Evolutionary conservation across 2,888 invertebrate species (phyloP).

Genomic region (Abscondita cerata): DNA sequence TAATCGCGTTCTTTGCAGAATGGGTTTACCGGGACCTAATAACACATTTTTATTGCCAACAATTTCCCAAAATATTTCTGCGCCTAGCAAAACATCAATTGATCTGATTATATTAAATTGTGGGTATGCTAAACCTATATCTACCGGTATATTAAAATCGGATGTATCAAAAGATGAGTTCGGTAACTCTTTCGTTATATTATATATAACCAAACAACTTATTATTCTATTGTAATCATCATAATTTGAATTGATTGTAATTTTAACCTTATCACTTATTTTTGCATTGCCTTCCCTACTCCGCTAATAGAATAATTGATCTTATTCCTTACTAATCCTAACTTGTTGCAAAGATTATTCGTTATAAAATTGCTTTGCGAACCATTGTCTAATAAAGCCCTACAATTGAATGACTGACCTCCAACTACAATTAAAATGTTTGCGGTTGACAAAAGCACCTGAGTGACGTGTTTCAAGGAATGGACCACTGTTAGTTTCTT

Average conservation of each 20-base stretch:
- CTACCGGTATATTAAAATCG: background rate
- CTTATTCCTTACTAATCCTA: background rate
- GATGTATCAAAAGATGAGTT: background rate
- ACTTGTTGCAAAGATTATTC: background rate
- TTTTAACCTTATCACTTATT: too few species aligned
- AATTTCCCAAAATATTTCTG: slow-evolving; percentile 19
- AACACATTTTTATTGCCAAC: slow-evolving; percentile 10
- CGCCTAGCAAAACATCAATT: slow-evolving; percentile 5
- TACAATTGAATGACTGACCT: background rate
- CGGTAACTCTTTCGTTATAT: background rate
- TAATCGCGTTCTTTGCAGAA: slow-evolving; percentile 33
- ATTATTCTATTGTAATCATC: background rate
- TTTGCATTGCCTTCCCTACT: background rate
- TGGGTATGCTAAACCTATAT: background rate
- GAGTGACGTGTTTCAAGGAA: too few species aligned
- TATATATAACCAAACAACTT: background rate
- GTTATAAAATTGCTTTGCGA: background rate
- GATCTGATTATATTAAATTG: background rate
- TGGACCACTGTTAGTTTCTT: too few species aligned
- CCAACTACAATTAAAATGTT: too few species aligned
- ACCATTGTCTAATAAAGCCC: background rate
- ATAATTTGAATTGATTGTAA: background rate
- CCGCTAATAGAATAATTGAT: background rate
- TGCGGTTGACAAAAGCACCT: too few species aligned
- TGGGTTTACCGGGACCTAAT: slow-evolving; percentile 9